phyloP scores from a whole-genome alignment of 2,113 vertebrate species.

The Tiliqua scincoides region DNA sequence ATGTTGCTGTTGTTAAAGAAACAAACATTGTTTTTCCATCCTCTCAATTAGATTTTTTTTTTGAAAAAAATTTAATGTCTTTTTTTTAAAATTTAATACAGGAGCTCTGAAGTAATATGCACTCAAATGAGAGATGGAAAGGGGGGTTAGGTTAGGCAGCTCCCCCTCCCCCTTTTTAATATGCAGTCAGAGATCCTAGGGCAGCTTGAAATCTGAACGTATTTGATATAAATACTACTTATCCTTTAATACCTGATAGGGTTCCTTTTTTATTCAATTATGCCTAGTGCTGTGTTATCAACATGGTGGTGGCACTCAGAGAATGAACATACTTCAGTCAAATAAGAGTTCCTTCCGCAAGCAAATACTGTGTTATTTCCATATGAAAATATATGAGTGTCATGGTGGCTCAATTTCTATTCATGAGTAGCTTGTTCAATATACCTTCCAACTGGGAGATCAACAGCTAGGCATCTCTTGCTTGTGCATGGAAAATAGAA shows the following conservation, averaged over 20 bases:
- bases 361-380: slow-evolving; percentile 2
- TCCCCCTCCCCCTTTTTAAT: background rate
- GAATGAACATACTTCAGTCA: background rate
- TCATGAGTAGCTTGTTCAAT: slow-evolving; percentile 27
- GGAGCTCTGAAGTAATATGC: background rate
- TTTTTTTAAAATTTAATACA: background rate
- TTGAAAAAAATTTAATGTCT: no score
- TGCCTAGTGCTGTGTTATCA: background rate
- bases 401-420: slow-evolving; percentile 12
- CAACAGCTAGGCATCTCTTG: background rate
- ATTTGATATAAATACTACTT: background rate
- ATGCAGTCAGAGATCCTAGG: background rate
- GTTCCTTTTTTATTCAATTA: background rate
- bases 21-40: background rate
- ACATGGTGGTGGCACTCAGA: background rate
- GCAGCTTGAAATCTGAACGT: background rate
- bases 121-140: background rate
- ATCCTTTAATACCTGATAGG: background rate
- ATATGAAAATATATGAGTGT: slow-evolving; percentile 3
- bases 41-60: background rate
- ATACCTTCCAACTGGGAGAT: background rate
- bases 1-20: background rate
- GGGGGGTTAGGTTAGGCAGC: no score
- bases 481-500: slow-evolving; percentile 31
- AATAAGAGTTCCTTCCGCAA: background rate